These are phyloP conservation scores for Dendroctonus ponderosae DNA, from an alignment of 1,140 invertebrate species.

Conservation along the genomic window DNA sequence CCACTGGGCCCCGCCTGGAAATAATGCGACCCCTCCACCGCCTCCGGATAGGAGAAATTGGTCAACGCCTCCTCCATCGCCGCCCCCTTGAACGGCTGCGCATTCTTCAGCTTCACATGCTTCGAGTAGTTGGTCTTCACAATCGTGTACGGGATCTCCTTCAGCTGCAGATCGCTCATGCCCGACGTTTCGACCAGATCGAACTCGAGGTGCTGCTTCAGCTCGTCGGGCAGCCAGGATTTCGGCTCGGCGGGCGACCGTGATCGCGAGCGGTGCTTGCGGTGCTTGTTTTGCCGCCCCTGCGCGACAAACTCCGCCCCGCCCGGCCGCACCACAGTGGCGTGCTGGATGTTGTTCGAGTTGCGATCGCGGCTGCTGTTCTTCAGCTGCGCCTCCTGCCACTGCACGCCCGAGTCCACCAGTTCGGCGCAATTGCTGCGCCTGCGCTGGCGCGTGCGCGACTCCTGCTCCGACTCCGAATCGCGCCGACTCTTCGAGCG, in stretches of 20 bases:
- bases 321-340: conserved; percentile 60
- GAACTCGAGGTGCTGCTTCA: conserved; percentile 84
- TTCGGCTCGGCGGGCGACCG: conserved; percentile 68
- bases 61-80: conserved; percentile 40
- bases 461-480: conserved; percentile 59
- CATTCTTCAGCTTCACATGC: conserved; percentile 57
- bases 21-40: conserved; percentile 26
- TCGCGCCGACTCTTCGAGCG: conserved; percentile 61
- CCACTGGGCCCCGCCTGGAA: conserved; percentile 33
- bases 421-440: conserved; percentile 56
- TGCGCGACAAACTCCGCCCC: conserved; percentile 22
- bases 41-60: conserved; percentile 37
- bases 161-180: conserved; percentile 83
- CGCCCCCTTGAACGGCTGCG: conserved; percentile 54
- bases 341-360: conserved; percentile 61
- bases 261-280: conserved; percentile 68
- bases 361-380: conserved; percentile 63
- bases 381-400: conserved; percentile 75
- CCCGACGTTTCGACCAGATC: conserved; percentile 83
- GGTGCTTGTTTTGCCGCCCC: conserved; percentile 58
- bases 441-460: conserved; percentile 39
- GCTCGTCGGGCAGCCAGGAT: conserved; percentile 66
- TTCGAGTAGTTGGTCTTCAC: conserved; percentile 69
- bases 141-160: conserved; percentile 90
- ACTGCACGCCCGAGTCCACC: conserved; percentile 83